Percentiles rank a stretch among this genome's conserved stretches.
Conservation (phyloP, 2,888 invertebrate genomes). For the Diarsia rubi region DNA sequence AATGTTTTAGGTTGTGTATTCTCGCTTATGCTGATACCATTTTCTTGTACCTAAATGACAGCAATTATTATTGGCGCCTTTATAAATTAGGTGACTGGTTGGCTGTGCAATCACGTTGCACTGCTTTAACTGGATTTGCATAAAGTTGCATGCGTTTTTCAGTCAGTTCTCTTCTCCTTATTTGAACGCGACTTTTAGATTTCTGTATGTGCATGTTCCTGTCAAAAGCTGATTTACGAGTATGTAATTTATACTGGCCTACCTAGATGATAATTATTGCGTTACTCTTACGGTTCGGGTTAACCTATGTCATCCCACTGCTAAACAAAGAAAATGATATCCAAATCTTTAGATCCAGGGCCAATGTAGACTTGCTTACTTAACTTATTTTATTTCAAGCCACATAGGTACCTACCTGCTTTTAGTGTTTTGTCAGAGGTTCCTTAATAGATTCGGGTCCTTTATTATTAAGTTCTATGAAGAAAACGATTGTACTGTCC, state of each 20-base stretch:
- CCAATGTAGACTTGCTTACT: background rate
- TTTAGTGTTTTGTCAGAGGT: background rate
- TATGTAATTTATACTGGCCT: background rate
- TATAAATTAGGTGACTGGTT: conserved; percentile 41
- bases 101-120: conserved; percentile 28
- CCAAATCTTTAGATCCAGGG: no score
- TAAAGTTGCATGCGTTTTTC: conserved; percentile 25
- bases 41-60: conserved; percentile 41
- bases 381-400: background rate
- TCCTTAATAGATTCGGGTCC: conserved; percentile 1
- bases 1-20: conserved; percentile 31
- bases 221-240: background rate
- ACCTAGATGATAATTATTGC: background rate
- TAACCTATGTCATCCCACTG: no score
- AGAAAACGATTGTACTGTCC: conserved; percentile 11
- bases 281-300: no score
- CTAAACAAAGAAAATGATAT: no score
- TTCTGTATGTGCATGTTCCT: background rate
- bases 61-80: conserved; percentile 44
- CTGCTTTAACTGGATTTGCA: conserved; percentile 22
- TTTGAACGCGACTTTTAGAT: background rate
- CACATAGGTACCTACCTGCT: no score
- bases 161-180: background rate
- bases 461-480: conserved; percentile 9
- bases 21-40: conserved; percentile 16